Evolutionary conservation across 2,888 invertebrate species (phyloP), one percentile per base, ranked within the genome.

Genomic region (Cenopis cana): DNA sequence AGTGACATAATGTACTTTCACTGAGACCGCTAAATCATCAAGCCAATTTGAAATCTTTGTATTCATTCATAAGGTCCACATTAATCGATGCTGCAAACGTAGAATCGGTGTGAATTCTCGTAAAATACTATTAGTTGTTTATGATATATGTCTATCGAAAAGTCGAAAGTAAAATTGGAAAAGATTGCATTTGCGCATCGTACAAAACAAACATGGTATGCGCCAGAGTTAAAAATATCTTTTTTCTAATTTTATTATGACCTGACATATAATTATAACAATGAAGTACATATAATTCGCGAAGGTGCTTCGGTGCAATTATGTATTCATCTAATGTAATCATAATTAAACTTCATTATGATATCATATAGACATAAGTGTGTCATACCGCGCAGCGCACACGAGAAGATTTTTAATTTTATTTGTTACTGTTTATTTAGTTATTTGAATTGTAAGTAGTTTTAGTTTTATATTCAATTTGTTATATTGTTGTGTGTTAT

Each of bases 1-100:
- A 83, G 81, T 86, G 85, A 87, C 84, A 82, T 86, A 88, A 87
- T 83, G 74, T 73, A 88, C 90, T 90, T 90, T 90, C 90, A 89
- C 89, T 85, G 75, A 77, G 54, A 46, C 38, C 14, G 8, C 29
- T 46, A 12, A 20, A 60, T 36, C n/a, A 17, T 18, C 60, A n/a
- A 18, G 55, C 56, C 36, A 56, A 18, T 67, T 71, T 67, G 38
- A 38, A 24, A 41, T 61, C 55, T 71, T 60, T 38, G 29, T 2
- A 20, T 38, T 18, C 10, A 6, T 10, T 24, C 12, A 50, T 50
- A 71, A 67, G 3, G 38, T 17, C 20, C 38, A 41, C 8, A 50
- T 61, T 56, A 2, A 11, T 12, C 24, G 49, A 29, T 6, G 17
- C 0, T 14, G 1, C 4, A 0, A 36, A 50, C 29, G 14, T 52